A percentile compares a stretch with the other conserved stretches of the same genome.
Evolutionary conservation across 2,888 invertebrate species (phyloP).

Genomic region (Eilema caniola): DNA sequence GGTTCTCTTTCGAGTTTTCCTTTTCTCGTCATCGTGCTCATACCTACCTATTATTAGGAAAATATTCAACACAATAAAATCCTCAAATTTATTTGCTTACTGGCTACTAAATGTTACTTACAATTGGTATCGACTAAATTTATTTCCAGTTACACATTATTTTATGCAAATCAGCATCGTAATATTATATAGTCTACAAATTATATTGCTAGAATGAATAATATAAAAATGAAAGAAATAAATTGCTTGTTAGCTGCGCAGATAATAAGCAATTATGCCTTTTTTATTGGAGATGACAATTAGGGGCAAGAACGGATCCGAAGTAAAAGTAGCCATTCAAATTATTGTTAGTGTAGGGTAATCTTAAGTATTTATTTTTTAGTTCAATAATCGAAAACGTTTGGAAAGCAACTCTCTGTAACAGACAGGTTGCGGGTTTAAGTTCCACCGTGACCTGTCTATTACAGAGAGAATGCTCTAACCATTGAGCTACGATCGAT

Average conservation of each 20-base stretch:
- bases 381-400: no score
- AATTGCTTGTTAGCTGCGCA: not conserved
- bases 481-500: no score
- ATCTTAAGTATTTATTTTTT: no score
- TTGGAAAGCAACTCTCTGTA: no score
- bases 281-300: not conserved
- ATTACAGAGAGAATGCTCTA: no score
- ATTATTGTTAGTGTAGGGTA: not conserved
- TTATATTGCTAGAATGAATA: not conserved
- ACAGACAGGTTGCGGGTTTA: no score
- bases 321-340: not conserved
- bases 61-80: no score
- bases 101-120: not conserved
- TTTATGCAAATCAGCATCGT: conserved; percentile 14
- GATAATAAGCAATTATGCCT: not conserved
- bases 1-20: no score
- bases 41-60: not conserved
- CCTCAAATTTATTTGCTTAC: no score
- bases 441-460: no score
- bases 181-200: conserved; percentile 1
- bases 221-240: not conserved
- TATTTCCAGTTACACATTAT: conserved; percentile 8
- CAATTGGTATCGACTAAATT: not conserved
- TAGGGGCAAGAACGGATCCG: not conserved
- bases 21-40: no score